phyloP scores from a whole-genome alignment of 2,797 vertebrate species.

The Peromyscus melanophrys region DNA sequence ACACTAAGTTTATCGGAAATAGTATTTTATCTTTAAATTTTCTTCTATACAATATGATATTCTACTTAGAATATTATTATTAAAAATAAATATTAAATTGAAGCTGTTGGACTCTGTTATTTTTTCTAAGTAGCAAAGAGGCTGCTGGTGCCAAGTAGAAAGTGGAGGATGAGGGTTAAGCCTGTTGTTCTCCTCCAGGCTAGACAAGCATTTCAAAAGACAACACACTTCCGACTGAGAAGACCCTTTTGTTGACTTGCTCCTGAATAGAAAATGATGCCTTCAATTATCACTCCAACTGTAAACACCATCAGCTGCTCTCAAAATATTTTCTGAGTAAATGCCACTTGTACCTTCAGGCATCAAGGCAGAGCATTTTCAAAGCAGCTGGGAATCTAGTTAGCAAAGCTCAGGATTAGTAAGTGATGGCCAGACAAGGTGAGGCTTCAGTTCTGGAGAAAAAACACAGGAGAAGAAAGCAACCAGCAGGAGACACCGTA shows the following conservation, averaged over 20 bases:
- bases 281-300: conserved; percentile 78
- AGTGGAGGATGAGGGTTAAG: neutral
- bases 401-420: conserved; percentile 71
- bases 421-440: conserved; percentile 56
- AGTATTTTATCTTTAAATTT: neutral
- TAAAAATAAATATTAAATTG: conserved; percentile 47
- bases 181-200: conserved; percentile 36
- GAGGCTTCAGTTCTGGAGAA: conserved; percentile 61
- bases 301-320: conserved; percentile 82
- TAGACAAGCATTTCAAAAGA: conserved; percentile 72
- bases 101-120: conserved; percentile 22
- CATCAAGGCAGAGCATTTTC: conserved; percentile 75
- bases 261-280: conserved; percentile 80
- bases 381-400: conserved; percentile 79
- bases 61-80: conserved; percentile 21
- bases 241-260: conserved; percentile 82
- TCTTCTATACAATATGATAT: neutral
- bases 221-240: conserved; percentile 80
- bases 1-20: neutral
- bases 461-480: conserved; percentile 59
- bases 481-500: neutral
- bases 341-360: conserved; percentile 82
- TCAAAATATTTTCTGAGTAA: conserved; percentile 84
- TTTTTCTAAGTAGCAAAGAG: conserved; percentile 43
- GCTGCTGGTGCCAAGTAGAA: conserved; percentile 35